phyloP scores from a whole-genome alignment of 2,797 vertebrate species.

The Botia almorhae region DNA sequence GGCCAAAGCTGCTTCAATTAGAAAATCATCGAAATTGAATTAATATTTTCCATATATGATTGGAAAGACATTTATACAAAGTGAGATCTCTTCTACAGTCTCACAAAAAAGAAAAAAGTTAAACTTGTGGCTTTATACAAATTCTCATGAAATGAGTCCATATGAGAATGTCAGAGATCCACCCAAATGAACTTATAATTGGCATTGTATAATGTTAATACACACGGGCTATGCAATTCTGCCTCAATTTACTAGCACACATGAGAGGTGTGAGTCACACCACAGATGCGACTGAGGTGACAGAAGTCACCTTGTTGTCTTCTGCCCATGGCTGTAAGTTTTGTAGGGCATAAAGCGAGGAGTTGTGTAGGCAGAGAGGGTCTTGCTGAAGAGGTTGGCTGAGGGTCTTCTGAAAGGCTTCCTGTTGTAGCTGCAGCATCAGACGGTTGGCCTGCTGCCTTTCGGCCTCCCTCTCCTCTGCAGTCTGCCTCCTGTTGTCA shows the following conservation, averaged over 20 bases:
- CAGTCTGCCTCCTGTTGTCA: constrained; percentile 90
- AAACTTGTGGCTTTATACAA: constrained; percentile 38
- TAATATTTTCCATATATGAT: constrained; percentile 23
- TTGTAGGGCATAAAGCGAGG: constrained; percentile 96
- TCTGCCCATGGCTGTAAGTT: constrained; percentile 99
- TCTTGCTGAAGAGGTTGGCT: constrained; percentile 90
- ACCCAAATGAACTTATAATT: constrained; percentile 42
- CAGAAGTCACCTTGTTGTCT: constrained; percentile 91
- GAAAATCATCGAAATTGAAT: constrained; percentile 40
- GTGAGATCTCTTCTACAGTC: constrained; percentile 34
- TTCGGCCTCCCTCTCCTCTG: constrained; percentile 95
- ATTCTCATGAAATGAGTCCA: constrained; percentile 55
- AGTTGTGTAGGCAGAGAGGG: constrained; percentile 97
- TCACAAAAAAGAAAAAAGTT: constrained; percentile 46
- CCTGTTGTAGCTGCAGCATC: constrained; percentile 97
- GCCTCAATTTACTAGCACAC: constrained; percentile 53
- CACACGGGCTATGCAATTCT: constrained; percentile 52
- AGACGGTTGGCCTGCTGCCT: constrained; percentile 94
- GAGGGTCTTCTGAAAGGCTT: constrained; percentile 94
- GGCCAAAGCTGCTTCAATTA: constrained; percentile 43
- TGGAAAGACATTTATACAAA: constrained; percentile 31
- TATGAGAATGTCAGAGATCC: constrained; percentile 49
- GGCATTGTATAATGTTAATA: constrained; percentile 46
- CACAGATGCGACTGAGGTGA: constrained; percentile 82
- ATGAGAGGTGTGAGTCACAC: constrained; percentile 70